Evolutionary conservation across 2,888 invertebrate species (phyloP), one percentile per base, ranked within the genome.

Genomic region (Temnothorax ravouxi): DNA sequence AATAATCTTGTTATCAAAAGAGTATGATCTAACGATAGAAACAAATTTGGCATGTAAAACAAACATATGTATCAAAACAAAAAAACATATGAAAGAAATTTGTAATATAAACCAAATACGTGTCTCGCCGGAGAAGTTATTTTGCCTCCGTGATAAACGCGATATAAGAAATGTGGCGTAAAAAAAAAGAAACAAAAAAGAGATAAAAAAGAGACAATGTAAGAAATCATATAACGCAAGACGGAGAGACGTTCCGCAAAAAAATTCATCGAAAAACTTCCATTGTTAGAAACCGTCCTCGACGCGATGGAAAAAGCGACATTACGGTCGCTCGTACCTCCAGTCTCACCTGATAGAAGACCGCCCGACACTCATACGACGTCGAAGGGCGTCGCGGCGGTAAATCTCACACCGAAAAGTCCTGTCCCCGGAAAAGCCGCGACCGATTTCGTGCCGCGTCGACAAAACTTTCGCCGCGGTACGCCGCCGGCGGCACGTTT

Each of bases 401-500:
- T 89, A 86, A 88, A 89, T 89, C 85, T 75, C 59, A 61, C 21
- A 52, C 54, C 59, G 85, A 83, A 85, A 84, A 84, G 38, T 84
- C 64, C 77, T 76, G 77, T 88, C 84, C 66, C 69, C 34, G n/a
- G 21, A 21, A 59, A 69, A 56, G 54, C 64, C 34, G 50, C 56
- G 79, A 34, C 59, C 79, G 79, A 61, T 72, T 77, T 72, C 72
- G 59, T 13, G 44, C 9, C 71, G 56, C 56, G 66, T 71, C 50
- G 62, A 89, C 89, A 86, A 92, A 90, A 92, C 74, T 91, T 91
- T 89, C 82, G 62, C 91, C 74, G 83, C 64, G 79, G 47, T 74
- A 54, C 54, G 44, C 74, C 85, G 64, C 62, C 86, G 84, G 74
- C 87, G 91, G 92, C 94, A 93, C 94, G 94, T 94, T 93, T 91